Percentiles rank a stretch among this genome's conserved stretches.
Evolutionary conservation across 2,888 invertebrate species (phyloP).

Genomic region (Chorisops tibialis): DNA sequence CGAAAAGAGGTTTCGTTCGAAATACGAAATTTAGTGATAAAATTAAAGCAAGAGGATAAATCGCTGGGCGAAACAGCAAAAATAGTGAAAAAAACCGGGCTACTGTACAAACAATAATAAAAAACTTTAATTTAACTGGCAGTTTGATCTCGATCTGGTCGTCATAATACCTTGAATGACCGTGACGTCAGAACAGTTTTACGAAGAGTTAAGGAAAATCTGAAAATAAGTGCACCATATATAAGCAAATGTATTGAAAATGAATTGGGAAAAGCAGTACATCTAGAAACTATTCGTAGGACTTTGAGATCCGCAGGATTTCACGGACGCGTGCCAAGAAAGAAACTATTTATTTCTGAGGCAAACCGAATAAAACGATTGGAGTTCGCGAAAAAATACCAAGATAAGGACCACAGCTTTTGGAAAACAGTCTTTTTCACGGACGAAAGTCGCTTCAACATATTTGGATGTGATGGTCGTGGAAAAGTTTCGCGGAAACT

Average conservation of each 20-base stretch:
- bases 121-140: no score
- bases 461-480: not conserved
- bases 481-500: not conserved
- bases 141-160: no score
- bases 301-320: conserved; percentile 16
- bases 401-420: conserved; percentile 11
- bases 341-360: conserved; percentile 22
- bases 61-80: no score
- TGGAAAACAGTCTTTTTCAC: conserved; percentile 24
- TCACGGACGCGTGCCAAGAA: conserved; percentile 23
- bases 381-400: conserved; percentile 26
- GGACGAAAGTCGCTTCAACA: not conserved
- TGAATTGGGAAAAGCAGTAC: conserved; percentile 1
- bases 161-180: no score
- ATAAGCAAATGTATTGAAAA: conserved; percentile 1
- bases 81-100: no score
- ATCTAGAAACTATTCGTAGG: conserved; percentile 24
- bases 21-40: no score
- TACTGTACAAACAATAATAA: no score
- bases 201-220: conserved; percentile 19
- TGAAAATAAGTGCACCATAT: conserved; percentile 22
- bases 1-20: no score
- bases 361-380: conserved; percentile 24
- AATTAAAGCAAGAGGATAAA: no score
- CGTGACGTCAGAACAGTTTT: conserved; percentile 24